Evolutionary conservation across 1,140 invertebrate genomes (phyloP), one percentile per base, ranked within the genome.

Genomic region (Drosophila cardini): DNA sequence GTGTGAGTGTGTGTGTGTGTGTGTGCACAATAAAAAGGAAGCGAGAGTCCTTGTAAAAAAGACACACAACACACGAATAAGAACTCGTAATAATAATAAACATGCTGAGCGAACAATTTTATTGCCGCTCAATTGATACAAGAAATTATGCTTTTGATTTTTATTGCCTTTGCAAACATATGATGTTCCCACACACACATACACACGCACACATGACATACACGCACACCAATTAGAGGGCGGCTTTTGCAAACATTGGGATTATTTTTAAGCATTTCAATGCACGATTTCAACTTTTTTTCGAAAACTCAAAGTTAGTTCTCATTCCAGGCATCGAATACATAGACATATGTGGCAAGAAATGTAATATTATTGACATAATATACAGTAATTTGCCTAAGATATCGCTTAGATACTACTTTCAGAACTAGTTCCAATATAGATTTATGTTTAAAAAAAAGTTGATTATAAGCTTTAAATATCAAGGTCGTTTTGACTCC

Each of bases 71-170:
- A 76, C 42, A 55, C 8, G 15, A 32, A 5, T 26, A 18, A 36
- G 36, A 26, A 53, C 61, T 42, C 48, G 48, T 62, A 64, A 83
- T 87, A 87, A 87, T 83, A 83, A 89, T 83, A 87, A 87, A 87
- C 83, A 87, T 87, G 72, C 72, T 73, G 60, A 40, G 61, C 64
- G 64, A 63, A 46, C 55, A 63, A 26, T 80, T 90, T 85, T 85
- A 89, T 90, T 81, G 78, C 80, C 67, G 71, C 75, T 79, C 76
- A 83, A 86, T 86, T 86, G 82, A 86, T 82, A 86, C 76, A 76
- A 69, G 69, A 91, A 91, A 91, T 91, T 81, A 91, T 81, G 80
- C 69, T 83, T 90, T 91, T 91, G 79, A 90, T 90, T 91, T 91
- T 91, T 91, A 91, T 91, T 91, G 76, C 87, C 40, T 32, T 64